Evolutionary conservation across 1,140 invertebrate genomes (phyloP), one percentile per base, ranked within the genome.

Genomic region (Philotrypesis tridentata): DNA sequence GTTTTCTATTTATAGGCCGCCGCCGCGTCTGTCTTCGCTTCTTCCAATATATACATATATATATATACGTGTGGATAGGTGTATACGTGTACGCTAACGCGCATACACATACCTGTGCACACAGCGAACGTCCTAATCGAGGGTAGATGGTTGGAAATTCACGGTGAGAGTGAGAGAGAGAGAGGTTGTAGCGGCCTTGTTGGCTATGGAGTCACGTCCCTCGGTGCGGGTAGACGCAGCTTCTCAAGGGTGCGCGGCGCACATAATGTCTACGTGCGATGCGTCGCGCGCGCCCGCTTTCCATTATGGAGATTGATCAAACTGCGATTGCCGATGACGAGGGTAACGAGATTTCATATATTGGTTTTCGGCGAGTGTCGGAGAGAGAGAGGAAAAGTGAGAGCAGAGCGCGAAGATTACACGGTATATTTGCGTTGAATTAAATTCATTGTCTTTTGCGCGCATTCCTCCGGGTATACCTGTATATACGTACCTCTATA

Each of bases 1-100:
- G 80, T 83, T 82, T 80, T 80, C 74, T 80, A 83, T 80, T 82
- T 78, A 68, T 61, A 61, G 74, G 73, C 70, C 70, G 55, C 31
- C 72, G 76, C 43, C 48, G 48, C 48, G 48, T n/a, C 43, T 12
- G 4, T 0, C 48, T n/a, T n/a, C 48, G 2, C 21, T 5, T 21
- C 48, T 55, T 6, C 17, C 48, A 6, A 5, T n/a, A 55, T 55
- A 55, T 17, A 5, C 21, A n/a, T 55, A 55, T n/a, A 55, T 17
- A 7, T 17, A 48, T 17, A 21, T 0, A 2, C 4, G 17, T 48
- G 43, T 37, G 33, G 33, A 37, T n/a, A n/a, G n/a, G n/a, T n/a
- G n/a, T n/a, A n/a, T n/a, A n/a, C n/a, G n/a, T n/a, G n/a, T n/a
- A n/a, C n/a, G n/a, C n/a, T n/a, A 37, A 37, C 33, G 33, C 33